Evolutionary conservation across 2,797 vertebrate genomes (phyloP).

Genomic region (Microctenopoma stevenorrisi): DNA sequence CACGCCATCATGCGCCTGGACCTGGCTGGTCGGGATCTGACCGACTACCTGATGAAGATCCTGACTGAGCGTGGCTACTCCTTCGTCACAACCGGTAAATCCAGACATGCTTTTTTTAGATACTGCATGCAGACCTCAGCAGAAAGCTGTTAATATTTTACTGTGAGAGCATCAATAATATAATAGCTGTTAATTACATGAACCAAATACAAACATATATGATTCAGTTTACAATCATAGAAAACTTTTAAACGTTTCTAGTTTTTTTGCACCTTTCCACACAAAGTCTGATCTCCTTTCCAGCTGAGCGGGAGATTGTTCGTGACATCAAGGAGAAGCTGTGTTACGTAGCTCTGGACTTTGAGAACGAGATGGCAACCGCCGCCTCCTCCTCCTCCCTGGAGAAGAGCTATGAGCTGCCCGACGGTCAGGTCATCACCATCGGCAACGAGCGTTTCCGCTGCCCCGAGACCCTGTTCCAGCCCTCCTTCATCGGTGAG

Average conservation of each 20-base stretch:
- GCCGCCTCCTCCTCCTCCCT: slow-evolving; percentile 83
- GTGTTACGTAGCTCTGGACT: slow-evolving; percentile 84
- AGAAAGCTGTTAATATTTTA: too few relatives aligned
- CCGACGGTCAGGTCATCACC: slow-evolving; percentile 95
- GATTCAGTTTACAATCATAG: too few relatives aligned
- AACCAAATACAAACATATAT: too few relatives aligned
- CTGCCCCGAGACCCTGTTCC: slow-evolving; percentile 93
- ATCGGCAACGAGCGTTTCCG: slow-evolving; percentile 96
- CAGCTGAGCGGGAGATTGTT: slow-evolving; percentile 85
- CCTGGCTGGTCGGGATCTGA: slow-evolving; percentile 93
- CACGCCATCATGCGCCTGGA: slow-evolving; percentile 97
- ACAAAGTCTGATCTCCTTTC: not conserved
- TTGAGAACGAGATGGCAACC: slow-evolving; percentile 85
- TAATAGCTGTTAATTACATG: too few relatives aligned
- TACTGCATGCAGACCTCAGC: too few relatives aligned
- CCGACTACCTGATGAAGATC: slow-evolving; percentile 99
- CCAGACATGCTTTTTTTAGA: too few relatives aligned
- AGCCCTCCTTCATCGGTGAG: slow-evolving; percentile 91
- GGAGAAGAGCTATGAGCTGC: slow-evolving; percentile 88
- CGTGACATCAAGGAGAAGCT: slow-evolving; percentile 87
- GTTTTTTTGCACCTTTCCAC: not conserved
- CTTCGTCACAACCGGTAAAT: slow-evolving; percentile 94
- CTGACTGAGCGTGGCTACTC: slow-evolving; percentile 97
- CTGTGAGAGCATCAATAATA: too few relatives aligned
- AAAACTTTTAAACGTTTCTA: not conserved